Percentiles rank a stretch among this genome's conserved stretches.
Conservation (phyloP, 2,113 vertebrate genomes). For the Pseudois nayaur region DNA sequence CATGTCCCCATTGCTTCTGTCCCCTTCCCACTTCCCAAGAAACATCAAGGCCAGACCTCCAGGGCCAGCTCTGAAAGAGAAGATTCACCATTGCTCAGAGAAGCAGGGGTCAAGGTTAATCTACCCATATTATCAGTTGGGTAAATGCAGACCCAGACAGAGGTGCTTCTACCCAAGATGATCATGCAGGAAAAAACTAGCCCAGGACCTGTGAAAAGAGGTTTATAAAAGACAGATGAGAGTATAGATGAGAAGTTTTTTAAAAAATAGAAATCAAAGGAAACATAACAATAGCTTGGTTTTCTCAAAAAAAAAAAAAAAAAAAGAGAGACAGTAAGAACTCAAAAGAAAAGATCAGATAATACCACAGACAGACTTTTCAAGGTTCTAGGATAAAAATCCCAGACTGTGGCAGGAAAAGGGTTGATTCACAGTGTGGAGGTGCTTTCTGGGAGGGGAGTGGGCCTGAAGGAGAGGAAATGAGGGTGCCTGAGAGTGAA, state of each 20-base stretch:
- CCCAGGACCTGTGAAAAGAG: not conserved
- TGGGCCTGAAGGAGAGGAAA: not conserved
- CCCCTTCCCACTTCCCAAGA: not conserved
- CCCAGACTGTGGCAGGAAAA: not conserved
- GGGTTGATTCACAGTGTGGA: not conserved
- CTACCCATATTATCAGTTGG: accelerated
- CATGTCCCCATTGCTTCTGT: not conserved
- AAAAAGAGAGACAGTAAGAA: not conserved
- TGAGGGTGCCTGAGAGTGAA: accelerated
- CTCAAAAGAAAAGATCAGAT: not conserved
- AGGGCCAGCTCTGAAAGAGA: not conserved
- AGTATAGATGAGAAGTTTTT: not conserved
- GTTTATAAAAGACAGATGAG: not conserved
- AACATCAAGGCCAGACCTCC: not conserved
- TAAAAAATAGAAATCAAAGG: not conserved
- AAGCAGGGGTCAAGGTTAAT: not conserved
- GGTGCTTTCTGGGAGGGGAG: not conserved
- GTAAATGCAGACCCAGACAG: not conserved
- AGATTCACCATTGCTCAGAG: not conserved
- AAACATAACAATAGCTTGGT: not conserved
- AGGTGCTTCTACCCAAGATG: not conserved
- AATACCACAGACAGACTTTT: not conserved
- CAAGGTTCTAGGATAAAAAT: not conserved
- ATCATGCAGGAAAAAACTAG: not conserved
- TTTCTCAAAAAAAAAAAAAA: not conserved